Evolutionary conservation across 2,113 vertebrate species (phyloP), one percentile per base, ranked within the genome.

Genomic region (Polypterus bichir): DNA sequence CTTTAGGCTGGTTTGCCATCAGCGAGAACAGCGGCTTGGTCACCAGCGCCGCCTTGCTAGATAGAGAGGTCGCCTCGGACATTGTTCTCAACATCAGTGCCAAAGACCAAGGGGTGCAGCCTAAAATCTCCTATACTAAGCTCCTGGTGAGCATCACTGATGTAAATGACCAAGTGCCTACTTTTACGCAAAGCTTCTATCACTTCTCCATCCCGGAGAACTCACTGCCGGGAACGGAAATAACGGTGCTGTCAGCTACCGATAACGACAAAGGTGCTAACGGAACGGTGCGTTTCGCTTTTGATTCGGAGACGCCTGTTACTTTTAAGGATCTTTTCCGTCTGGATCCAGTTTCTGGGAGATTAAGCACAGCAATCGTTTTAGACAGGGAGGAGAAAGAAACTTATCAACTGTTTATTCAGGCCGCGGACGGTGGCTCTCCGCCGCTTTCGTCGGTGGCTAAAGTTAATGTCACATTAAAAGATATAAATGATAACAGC

Each of bases 1-100:
- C 81, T 66, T 82, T 95, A 49, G 92, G 92, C 68, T 99, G 95
- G 95, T 99, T 99, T 69, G 74, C 75, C 62, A 91, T 99, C 76
- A 98, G 94, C 2, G 92, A 97, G 67, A 91, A 96, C 73, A 97
- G 94, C 0, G 96, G 96, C 66, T 81, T 99, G 74, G 91, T 99
- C 62, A 97, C 94, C 76, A 96, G 91, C 0, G 76, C 85, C 0
- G 77, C 84, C 51, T 46, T 71, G 3, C 76, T 98, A 65, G 91
- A 99, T 74, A 76, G 94, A 6, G 96, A 99, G 76, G 79, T 80
- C 2, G 88, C 89, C 11, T 90, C 93, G 62, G 82, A 91, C 69
- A 76, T 98, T 56, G 87, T 92, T 49, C 84, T 99, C 53, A 99
- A 99, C 69, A 81, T 99, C 71, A 99, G 95, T 57, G 96, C 95